A percentile compares a stretch with the other conserved stretches of the same genome.
Evolutionary conservation across 2,113 vertebrate genomes (phyloP).

Genomic region (Laticauda laticaudata): DNA sequence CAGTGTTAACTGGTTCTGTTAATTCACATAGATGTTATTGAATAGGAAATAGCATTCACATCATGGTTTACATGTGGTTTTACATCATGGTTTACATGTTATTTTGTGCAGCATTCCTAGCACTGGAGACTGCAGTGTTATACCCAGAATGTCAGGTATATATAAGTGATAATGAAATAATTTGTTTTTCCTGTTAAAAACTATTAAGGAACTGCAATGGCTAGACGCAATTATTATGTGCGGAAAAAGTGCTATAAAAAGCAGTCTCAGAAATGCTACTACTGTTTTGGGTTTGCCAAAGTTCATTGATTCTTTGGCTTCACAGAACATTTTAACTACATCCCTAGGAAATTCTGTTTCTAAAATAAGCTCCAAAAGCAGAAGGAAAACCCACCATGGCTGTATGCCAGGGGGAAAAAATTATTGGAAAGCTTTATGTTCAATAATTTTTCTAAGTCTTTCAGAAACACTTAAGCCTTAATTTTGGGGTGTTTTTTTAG

Average conservation of each 20-base stretch:
- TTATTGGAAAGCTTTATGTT: neutral
- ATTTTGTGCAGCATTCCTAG: conserved; percentile 56
- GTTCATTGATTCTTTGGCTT: fast-evolving
- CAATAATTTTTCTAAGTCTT: neutral
- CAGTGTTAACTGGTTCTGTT: conserved; percentile 3
- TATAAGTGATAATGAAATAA: conserved; percentile 63
- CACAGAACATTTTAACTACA: neutral
- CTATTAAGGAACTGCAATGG: conserved; percentile 54
- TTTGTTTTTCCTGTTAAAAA: conserved; percentile 69
- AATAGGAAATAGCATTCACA: neutral
- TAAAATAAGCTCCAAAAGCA: neutral
- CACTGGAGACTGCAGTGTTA: conserved; percentile 57
- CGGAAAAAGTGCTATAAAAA: conserved; percentile 63
- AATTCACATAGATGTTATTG: conserved; percentile 45
- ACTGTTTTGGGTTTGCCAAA: conserved; percentile 43
- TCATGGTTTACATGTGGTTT: conserved; percentile 25
- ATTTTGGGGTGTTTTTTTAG: neutral
- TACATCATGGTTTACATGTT: conserved; percentile 18
- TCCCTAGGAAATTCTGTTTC: neutral
- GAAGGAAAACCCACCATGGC: conserved; percentile 3
- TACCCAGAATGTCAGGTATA: conserved; percentile 62
- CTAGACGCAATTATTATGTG: conserved; percentile 65
- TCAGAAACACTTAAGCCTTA: neutral
- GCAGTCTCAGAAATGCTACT: conserved; percentile 66
- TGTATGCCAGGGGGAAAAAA: neutral